Conservation (phyloP, 2,113 vertebrate species). For the Thamnophis sirtalis region DNA sequence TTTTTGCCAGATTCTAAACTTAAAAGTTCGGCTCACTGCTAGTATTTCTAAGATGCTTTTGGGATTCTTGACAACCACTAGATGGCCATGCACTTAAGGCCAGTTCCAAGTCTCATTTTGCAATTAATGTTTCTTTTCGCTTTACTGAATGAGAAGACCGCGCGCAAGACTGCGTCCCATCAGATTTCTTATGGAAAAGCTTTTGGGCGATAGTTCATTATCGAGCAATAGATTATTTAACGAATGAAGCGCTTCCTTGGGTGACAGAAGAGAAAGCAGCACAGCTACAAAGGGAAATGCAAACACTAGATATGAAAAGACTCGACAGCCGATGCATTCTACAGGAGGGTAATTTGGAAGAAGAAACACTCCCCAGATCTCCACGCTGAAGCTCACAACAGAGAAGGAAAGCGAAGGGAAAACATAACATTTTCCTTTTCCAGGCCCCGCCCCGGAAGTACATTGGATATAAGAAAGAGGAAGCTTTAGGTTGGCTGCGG, state of each 20-base stretch:
- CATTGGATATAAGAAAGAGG: not conserved
- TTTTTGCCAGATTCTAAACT: not conserved
- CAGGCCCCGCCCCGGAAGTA: constrained; percentile 53
- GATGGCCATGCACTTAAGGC: not conserved
- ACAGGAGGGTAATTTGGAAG: not conserved
- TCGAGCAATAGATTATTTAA: not conserved
- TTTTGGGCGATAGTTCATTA: not conserved
- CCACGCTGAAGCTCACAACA: not conserved
- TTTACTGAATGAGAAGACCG: not conserved
- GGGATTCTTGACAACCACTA: not conserved
- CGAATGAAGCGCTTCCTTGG: not conserved
- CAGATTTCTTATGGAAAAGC: not conserved
- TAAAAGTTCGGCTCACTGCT: not conserved
- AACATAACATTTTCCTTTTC: not conserved
- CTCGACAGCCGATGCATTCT: not conserved
- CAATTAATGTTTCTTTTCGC: not conserved
- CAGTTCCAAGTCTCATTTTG: not conserved
- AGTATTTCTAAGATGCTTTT: not conserved
- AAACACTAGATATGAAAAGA: not conserved
- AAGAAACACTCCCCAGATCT: not conserved
- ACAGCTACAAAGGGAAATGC: not conserved
- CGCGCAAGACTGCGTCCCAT: not conserved
- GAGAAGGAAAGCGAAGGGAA: not conserved
- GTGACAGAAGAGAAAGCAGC: not conserved
- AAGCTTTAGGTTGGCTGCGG: not conserved